Evolutionary conservation across 2,797 vertebrate genomes (phyloP).

Genomic region (Atherinosoma microstoma): DNA sequence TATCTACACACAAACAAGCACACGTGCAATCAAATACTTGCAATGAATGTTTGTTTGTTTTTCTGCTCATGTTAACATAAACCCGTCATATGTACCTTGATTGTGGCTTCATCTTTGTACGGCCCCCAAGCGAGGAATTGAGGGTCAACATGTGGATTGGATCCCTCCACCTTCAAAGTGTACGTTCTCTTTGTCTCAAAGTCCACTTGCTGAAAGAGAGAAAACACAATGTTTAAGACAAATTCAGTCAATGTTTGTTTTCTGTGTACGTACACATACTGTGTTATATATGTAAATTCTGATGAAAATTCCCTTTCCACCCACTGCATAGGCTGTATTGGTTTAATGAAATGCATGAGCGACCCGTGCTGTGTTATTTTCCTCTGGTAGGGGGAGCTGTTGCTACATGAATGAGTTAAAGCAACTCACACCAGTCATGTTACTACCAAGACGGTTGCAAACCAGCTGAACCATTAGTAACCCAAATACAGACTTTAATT

Average conservation of each 20-base stretch:
- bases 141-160: slow-evolving; percentile 90
- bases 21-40: not conserved
- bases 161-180: slow-evolving; percentile 93
- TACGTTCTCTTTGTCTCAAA: slow-evolving; percentile 94
- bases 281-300: not conserved
- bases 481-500: slow-evolving; percentile 37
- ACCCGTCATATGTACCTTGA: slow-evolving; percentile 86
- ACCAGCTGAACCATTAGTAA: slow-evolving; percentile 17
- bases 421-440: not conserved
- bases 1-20: slow-evolving; percentile 56
- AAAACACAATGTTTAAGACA: not conserved
- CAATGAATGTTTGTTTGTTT: not conserved
- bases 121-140: slow-evolving; percentile 94
- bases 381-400: slow-evolving; percentile 81
- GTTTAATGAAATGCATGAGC: slow-evolving; percentile 3
- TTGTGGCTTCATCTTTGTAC: slow-evolving; percentile 94
- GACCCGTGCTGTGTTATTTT: slow-evolving; percentile 10
- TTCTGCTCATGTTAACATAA: not conserved
- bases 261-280: not conserved
- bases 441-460: not conserved
- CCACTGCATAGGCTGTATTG: slow-evolving; percentile 13
- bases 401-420: slow-evolving; percentile 56
- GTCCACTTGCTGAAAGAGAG: slow-evolving; percentile 87
- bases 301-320: not conserved
- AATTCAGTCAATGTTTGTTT: not conserved